A percentile compares a stretch with the other conserved stretches of the same genome.
These are phyloP conservation scores for Procambarus clarkii DNA, from an alignment of 1,140 invertebrate genomes.

Conservation along the genomic window DNA sequence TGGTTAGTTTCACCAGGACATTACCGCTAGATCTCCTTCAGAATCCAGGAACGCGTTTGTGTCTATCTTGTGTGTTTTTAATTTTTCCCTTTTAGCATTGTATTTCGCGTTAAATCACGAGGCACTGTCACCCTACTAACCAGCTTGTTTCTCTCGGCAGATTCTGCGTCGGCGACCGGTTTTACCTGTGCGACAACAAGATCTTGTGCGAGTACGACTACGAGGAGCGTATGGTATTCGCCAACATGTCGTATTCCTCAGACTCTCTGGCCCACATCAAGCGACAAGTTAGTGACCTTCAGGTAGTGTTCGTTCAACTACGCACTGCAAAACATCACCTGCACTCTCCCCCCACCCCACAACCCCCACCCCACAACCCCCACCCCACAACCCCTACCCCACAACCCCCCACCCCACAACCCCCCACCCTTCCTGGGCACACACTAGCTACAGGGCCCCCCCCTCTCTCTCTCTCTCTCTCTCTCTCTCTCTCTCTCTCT, in stretches of 20 bases:
- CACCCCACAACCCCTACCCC: too few relatives aligned
- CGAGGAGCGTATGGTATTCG: slow-evolving; percentile 92
- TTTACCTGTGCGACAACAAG: slow-evolving; percentile 94
- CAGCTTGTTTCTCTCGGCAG: slow-evolving; percentile 18
- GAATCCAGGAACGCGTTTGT: too few relatives aligned
- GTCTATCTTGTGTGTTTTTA: too few relatives aligned
- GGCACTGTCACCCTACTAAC: too few relatives aligned
- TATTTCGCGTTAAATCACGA: too few relatives aligned
- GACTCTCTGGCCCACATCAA: slow-evolving; percentile 91
- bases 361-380: too few relatives aligned
- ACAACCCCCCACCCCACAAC: too few relatives aligned
- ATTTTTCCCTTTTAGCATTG: too few relatives aligned
- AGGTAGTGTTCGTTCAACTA: slow-evolving; percentile 69
- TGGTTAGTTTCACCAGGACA: too few relatives aligned
- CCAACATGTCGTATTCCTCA: slow-evolving; percentile 93
- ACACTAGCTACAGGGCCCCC: background rate
- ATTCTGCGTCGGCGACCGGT: slow-evolving; percentile 93
- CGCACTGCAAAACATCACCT: slow-evolving; percentile 44
- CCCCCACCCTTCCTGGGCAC: background rate
- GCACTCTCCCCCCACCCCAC: too few relatives aligned
- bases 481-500: background rate
- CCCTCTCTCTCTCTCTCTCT: background rate
- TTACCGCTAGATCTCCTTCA: too few relatives aligned
- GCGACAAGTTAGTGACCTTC: slow-evolving; percentile 80
- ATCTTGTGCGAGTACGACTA: slow-evolving; percentile 96